Evolutionary conservation across 2,797 vertebrate genomes (phyloP), one percentile per base, ranked within the genome.

Genomic region (Lepus oiostolus): DNA sequence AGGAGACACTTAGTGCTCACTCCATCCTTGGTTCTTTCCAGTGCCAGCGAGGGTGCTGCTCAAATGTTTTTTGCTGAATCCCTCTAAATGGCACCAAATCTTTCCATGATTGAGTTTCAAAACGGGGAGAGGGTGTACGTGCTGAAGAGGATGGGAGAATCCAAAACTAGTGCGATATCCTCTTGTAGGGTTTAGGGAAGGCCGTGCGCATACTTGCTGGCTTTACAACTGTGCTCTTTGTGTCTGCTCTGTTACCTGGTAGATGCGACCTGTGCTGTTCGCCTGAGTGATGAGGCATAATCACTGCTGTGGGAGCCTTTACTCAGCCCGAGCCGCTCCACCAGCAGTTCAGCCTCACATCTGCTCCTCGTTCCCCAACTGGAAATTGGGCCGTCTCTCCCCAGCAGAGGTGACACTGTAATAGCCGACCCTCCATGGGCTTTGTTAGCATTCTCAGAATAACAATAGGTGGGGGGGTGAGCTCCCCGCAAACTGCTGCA

Each of bases 231-330:
- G 2, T 35, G 42, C 42, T 89, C 71, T 52, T 85, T 93, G n/a
- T 77, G 70, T 79, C 42, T 74, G 62, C 12, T 88, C 72, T 84
- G 47, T 84, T 84, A 95, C 86, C 93, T 95, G 95, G 67, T 28
- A 52, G 91, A 22, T 54, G 68, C 28, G 67, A 21, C 70, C 91
- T 67, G 68, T 70, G 76, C 67, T 52, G 77, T 88, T 86, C 42
- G 63, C 79, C 65, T 93, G 94, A 95, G 93, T 74, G 88, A 93
- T 88, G 85, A 96, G 86, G 93, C 76, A 62, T 85, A 72, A 77
- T 91, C n/a, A 4, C 22, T 80, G 42, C 21, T 71, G 72, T 81
- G 77, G 67, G 70, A 89, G 60, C 65, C 52, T 79, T 91, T 87
- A 52, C 82, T 95, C 79, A 93, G 91, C 84, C 17, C 4, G 5